phyloP scores from a whole-genome alignment of 2,797 vertebrate species.

The Sylvilagus floridanus region DNA sequence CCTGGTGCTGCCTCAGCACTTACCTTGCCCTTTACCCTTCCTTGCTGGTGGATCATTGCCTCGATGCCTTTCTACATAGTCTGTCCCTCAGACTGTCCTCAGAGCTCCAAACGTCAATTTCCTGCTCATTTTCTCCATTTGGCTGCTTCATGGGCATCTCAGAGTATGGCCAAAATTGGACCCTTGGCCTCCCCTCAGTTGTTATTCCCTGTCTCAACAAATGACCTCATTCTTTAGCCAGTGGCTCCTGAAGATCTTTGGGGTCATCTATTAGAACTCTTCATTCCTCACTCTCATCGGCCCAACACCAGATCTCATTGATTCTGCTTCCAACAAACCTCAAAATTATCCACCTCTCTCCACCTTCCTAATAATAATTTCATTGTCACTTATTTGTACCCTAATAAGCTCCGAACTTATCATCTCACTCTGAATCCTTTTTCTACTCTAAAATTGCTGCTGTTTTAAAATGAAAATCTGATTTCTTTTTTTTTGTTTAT shows the following conservation, averaged over 20 bases:
- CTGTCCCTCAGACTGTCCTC: background rate
- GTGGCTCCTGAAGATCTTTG: background rate
- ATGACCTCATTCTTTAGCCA: background rate
- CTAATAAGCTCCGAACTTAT: background rate
- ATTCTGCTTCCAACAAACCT: background rate
- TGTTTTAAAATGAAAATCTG: background rate
- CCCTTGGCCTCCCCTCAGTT: background rate
- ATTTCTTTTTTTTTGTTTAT: too few relatives aligned
- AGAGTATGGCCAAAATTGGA: too few relatives aligned
- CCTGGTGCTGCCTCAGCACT: background rate
- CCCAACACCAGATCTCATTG: background rate
- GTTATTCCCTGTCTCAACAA: fast-evolving
- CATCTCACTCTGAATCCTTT: too few relatives aligned
- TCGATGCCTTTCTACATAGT: fast-evolving
- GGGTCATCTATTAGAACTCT: fast-evolving
- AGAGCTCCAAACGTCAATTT: too few relatives aligned
- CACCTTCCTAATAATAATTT: background rate
- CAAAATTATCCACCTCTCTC: background rate
- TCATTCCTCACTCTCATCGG: background rate
- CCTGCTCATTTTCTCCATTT: too few relatives aligned
- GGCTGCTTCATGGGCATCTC: too few relatives aligned
- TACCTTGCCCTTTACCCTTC: background rate
- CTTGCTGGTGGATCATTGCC: background rate
- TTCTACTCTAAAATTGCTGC: background rate
- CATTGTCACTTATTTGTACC: background rate